phyloP scores from a whole-genome alignment of 37 sponge, comb jelly and placozoan genomes.

The Dysidea cf. avara region DNA sequence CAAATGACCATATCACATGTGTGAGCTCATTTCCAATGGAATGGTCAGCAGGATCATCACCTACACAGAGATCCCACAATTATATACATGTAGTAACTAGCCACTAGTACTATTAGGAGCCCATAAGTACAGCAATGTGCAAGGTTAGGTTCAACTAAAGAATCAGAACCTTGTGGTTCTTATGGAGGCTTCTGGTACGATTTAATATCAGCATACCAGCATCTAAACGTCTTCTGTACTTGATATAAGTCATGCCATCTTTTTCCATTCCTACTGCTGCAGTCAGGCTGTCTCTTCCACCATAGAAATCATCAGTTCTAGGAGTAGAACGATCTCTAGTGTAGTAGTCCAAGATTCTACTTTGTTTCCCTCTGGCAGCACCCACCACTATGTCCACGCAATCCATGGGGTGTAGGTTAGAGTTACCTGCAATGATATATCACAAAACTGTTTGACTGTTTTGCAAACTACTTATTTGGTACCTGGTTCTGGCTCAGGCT shows the following conservation, averaged over 20 bases:
- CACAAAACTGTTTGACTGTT: too few species aligned
- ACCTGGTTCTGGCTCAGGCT: too few species aligned
- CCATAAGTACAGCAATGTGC: neutral
- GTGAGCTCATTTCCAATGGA: slow-evolving; percentile 20
- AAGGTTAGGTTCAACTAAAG: neutral
- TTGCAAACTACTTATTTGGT: too few species aligned
- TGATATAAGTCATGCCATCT: slow-evolving; percentile 49
- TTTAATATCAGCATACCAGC: slow-evolving; percentile 20
- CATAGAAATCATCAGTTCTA: slow-evolving; percentile 54
- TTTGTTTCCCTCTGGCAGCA: slow-evolving; percentile 37
- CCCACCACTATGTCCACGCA: slow-evolving; percentile 75
- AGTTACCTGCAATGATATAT: too few species aligned
- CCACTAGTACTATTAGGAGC: neutral
- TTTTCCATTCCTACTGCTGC: slow-evolving; percentile 59
- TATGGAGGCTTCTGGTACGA: too few species aligned
- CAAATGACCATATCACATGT: slow-evolving; percentile 64
- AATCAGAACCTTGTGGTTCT: neutral
- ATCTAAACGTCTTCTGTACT: slow-evolving; percentile 37
- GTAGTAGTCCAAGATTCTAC: slow-evolving; percentile 73
- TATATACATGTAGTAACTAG: neutral
- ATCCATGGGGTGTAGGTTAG: slow-evolving; percentile 75
- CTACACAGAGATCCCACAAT: too few species aligned
- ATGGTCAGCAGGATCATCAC: slow-evolving; percentile 63
- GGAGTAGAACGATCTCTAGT: slow-evolving; percentile 73
- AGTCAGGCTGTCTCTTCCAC: slow-evolving; percentile 57